Evolutionary conservation across 2,888 invertebrate genomes (phyloP).

Genomic region (Rhimphoctona megacephalus): DNA sequence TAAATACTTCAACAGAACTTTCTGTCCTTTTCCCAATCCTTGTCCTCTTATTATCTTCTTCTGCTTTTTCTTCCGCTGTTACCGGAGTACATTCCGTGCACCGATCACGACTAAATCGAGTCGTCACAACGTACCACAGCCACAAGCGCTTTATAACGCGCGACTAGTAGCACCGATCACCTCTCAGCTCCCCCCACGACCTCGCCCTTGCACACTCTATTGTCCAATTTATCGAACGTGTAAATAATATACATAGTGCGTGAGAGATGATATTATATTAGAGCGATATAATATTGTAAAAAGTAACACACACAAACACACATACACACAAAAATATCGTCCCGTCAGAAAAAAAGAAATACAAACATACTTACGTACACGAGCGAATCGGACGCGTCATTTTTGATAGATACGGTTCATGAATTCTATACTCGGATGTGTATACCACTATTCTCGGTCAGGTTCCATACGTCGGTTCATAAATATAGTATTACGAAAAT

Average conservation of each 20-base stretch:
- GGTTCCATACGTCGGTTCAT: slow-evolving; percentile 74
- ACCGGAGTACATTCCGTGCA: slow-evolving; percentile 60
- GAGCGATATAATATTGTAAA: slow-evolving; percentile 82
- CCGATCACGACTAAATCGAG: slow-evolving; percentile 51
- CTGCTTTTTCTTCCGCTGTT: slow-evolving; percentile 64
- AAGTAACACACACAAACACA: slow-evolving; percentile 67
- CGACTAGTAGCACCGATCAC: slow-evolving; percentile 59
- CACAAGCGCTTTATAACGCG: slow-evolving; percentile 63
- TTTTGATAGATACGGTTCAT: slow-evolving; percentile 65
- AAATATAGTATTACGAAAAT: slow-evolving; percentile 50
- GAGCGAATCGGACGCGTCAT: slow-evolving; percentile 60
- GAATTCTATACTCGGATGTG: slow-evolving; percentile 69
- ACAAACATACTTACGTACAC: slow-evolving; percentile 57
- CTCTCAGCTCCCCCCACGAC: slow-evolving; percentile 34
- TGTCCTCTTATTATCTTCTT: slow-evolving; percentile 52
- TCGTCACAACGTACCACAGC: slow-evolving; percentile 53
- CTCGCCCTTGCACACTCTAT: slow-evolving; percentile 70
- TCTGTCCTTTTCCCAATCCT: slow-evolving; percentile 27
- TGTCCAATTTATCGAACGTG: slow-evolving; percentile 77
- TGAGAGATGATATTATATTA: slow-evolving; percentile 79
- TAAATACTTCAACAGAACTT: slow-evolving; percentile 74
- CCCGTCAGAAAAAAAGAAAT: slow-evolving; percentile 50
- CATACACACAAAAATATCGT: slow-evolving; percentile 56
- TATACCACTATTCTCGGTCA: slow-evolving; percentile 70
- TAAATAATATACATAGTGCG: slow-evolving; percentile 82